Percentiles rank a stretch among this genome's conserved stretches.
phyloP scores from a whole-genome alignment of 2,888 invertebrate species.

The Priocnemis perturbator region DNA sequence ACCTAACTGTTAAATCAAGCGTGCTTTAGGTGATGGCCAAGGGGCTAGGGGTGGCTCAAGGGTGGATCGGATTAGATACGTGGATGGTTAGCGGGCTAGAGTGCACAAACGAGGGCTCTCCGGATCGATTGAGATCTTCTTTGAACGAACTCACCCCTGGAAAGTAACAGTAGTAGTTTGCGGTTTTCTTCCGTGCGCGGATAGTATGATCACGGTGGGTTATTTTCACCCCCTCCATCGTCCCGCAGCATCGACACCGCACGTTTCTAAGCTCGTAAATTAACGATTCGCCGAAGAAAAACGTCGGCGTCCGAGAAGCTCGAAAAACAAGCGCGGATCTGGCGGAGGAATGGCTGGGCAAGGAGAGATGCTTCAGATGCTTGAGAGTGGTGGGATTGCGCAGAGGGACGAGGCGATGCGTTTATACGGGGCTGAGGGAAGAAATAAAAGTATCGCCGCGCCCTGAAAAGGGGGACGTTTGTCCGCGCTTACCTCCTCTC shows the following conservation, averaged over 20 bases:
- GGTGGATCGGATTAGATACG: constrained; percentile 14
- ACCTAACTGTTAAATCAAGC: constrained; percentile 27
- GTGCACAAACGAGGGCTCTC: constrained; percentile 3
- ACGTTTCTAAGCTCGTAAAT: neutral
- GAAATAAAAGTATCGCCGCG: neutral
- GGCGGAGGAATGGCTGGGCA: neutral
- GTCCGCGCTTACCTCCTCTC: constrained; percentile 65
- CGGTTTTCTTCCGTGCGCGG: no score
- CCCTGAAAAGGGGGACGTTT: constrained; percentile 55
- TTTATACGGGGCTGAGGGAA: neutral
- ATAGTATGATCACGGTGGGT: neutral
- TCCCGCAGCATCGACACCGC: neutral
- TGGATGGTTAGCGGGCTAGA: constrained; percentile 6
- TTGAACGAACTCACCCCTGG: constrained; percentile 3
- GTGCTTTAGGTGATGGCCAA: neutral
- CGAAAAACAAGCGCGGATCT: neutral
- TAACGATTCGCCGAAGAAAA: neutral
- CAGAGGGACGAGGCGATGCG: neutral
- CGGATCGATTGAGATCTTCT: constrained; percentile 1
- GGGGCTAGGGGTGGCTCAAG: neutral
- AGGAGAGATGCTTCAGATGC: no score
- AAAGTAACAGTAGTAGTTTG: no score
- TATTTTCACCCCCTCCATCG: neutral
- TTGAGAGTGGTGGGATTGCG: neutral
- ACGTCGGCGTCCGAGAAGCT: neutral